phyloP scores from a whole-genome alignment of 2,888 invertebrate species.

The Clitarchus hookeri region DNA sequence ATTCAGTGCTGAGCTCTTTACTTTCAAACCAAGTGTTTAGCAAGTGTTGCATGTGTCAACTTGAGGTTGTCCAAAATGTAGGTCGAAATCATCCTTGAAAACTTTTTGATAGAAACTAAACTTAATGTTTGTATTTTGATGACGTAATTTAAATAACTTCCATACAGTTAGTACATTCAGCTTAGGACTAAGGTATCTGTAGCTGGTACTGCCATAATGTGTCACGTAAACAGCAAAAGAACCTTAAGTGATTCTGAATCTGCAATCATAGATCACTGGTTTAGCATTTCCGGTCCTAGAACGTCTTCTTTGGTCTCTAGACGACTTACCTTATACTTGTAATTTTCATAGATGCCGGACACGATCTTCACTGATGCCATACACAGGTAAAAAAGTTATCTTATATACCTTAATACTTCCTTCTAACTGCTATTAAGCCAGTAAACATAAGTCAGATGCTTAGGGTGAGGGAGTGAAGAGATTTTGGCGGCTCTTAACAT shows the following conservation, averaged over 20 bases:
- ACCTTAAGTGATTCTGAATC: not conserved
- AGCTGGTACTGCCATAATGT: not conserved
- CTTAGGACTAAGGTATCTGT: slow-evolving; percentile 5
- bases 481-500: too few species aligned
- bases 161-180: not conserved
- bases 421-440: too few species aligned
- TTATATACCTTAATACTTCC: not conserved
- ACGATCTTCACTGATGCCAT: not conserved
- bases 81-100: too few species aligned
- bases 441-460: too few species aligned
- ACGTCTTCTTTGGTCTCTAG: not conserved
- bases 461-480: too few species aligned
- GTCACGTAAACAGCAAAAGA: not conserved
- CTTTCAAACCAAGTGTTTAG: too few species aligned
- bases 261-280: slow-evolving; percentile 1
- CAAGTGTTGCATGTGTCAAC: too few species aligned
- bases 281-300: not conserved
- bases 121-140: not conserved
- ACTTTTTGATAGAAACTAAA: too few species aligned
- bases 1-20: too few species aligned
- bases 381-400: not conserved
- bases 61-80: too few species aligned
- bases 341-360: not conserved
- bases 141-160: not conserved
- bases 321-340: too few species aligned